Evolutionary conservation across 2,797 vertebrate genomes (phyloP).

Genomic region (Darevskia nairensis): DNA sequence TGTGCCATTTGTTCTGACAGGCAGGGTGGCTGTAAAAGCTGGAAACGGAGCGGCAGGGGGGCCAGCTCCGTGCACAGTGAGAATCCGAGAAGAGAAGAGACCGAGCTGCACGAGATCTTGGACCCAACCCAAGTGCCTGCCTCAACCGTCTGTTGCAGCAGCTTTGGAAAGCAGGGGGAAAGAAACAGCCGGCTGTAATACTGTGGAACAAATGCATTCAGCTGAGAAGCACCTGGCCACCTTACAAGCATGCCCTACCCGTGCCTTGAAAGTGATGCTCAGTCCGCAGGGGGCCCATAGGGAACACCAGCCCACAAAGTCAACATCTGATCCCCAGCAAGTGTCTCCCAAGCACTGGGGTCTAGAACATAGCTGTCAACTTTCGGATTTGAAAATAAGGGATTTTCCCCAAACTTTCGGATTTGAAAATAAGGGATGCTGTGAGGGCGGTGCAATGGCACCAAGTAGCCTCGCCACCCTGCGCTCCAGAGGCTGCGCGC

Average conservation of each 20-base stretch:
- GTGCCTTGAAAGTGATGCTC: slow-evolving; percentile 63
- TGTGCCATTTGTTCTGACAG: slow-evolving; percentile 94
- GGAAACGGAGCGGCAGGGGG: slow-evolving; percentile 87
- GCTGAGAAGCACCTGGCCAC: slow-evolving; percentile 86
- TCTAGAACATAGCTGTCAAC: background rate
- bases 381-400: no score
- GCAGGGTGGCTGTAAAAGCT: slow-evolving; percentile 90
- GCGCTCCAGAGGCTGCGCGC: no score
- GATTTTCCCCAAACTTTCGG: no score
- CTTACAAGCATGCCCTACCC: slow-evolving; percentile 39
- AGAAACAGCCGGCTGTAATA: slow-evolving; percentile 88
- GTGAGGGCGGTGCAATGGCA: no score
- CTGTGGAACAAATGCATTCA: slow-evolving; percentile 90
- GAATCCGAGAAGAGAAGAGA: slow-evolving; percentile 74
- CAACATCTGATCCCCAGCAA: background rate
- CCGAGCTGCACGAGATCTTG: slow-evolving; percentile 84
- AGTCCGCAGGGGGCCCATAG: background rate
- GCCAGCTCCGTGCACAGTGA: slow-evolving; percentile 85
- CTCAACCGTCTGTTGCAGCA: slow-evolving; percentile 92
- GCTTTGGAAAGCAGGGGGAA: slow-evolving; percentile 70
- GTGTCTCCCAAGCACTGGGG: no score
- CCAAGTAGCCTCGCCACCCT: no score
- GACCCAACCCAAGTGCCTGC: slow-evolving; percentile 91
- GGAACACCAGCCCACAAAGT: background rate
- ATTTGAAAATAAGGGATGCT: no score